A percentile compares a stretch with the other conserved stretches of the same genome.
These are phyloP conservation scores for Dipodomys stephensi DNA, from an alignment of 2,113 vertebrate genomes.

Conservation along the genomic window DNA sequence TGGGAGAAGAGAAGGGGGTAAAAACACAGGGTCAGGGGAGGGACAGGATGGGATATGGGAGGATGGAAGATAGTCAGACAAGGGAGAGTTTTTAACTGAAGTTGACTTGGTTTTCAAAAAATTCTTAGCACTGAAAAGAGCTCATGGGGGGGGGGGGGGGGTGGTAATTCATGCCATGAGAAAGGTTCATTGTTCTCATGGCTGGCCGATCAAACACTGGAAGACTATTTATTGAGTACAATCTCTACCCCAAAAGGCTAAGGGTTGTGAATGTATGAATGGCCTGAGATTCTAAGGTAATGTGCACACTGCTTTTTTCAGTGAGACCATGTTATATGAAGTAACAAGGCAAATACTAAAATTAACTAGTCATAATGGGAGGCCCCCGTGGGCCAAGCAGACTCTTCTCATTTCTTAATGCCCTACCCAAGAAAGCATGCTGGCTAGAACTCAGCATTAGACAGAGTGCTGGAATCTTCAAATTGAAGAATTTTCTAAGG, in stretches of 20 bases:
- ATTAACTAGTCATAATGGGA: not conserved
- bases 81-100: conserved; percentile 82
- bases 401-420: not conserved
- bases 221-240: conserved; percentile 41
- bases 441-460: not conserved
- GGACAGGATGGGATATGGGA: conserved; percentile 76
- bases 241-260: conserved; percentile 7
- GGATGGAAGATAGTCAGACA: conserved; percentile 85
- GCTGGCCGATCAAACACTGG: conserved; percentile 52
- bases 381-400: not conserved
- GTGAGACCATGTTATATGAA: conserved; percentile 58
- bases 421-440: not conserved
- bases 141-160: conserved; percentile 34
- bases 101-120: conserved; percentile 75
- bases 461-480: not conserved
- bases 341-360: conserved; percentile 56
- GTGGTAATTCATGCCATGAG: conserved; percentile 72
- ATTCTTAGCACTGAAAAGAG: conserved; percentile 41
- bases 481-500: conserved; percentile 28
- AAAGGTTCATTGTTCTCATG: conserved; percentile 62
- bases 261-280: not conserved
- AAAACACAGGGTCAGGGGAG: conserved; percentile 77
- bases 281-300: conserved; percentile 49
- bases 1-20: conserved; percentile 85
- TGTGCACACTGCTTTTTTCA: conserved; percentile 8